Base-by-base conservation (phyloP, 2,113 vertebrate genomes). In the Bufo gargarizans region DNA sequence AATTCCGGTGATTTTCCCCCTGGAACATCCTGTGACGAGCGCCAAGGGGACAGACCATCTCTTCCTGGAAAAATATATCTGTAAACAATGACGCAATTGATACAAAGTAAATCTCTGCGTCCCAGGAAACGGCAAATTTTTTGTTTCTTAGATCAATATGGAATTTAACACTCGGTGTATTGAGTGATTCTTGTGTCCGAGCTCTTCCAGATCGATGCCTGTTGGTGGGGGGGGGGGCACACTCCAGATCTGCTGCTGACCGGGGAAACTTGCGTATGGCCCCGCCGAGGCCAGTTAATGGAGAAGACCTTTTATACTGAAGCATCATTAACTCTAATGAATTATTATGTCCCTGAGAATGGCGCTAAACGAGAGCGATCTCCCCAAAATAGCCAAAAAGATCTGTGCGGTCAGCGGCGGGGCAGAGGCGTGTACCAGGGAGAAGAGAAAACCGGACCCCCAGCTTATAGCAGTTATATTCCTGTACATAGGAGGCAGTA, bases 291-390 rank as follows among this genome's bases (percentile, higher is more conserved):
- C 71, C 56, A 77, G 61, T 85, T 76, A 85, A 77, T 74, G 71
- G 1, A 58, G 14, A 85, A 47, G 50, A 58, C 53, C 84, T 76
- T 59, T 50, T 85, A 85, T 85, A 53, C 20, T 14, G 43, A 77
- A 22, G 71, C 71, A 7, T 77, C 84, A 85, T 77, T 85, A 77
- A 45, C 22, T 76, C n/a, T 76, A 85, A 85, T 76, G 43, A 85
- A 59, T 77, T n/a, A n/a, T n/a, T 11, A 45, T 61, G 84, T 85
- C 71, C 76, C 53, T 1, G 53, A 77, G 71, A n/a, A 45, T 45
- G 17, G 69, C 8, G 17, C 47, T 19, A 43, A 58, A 22, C 33
- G 0, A 17, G 12, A 72, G 61, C 71, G 47, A 85, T 63, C 43
- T 5, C 55, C 33, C 61, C 61, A 50, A 49, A 83, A 83, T 45